A percentile compares a stretch with the other conserved stretches of the same genome.
phyloP scores from a whole-genome alignment of 1,140 invertebrate species.

The Homalodisca vitripennis region DNA sequence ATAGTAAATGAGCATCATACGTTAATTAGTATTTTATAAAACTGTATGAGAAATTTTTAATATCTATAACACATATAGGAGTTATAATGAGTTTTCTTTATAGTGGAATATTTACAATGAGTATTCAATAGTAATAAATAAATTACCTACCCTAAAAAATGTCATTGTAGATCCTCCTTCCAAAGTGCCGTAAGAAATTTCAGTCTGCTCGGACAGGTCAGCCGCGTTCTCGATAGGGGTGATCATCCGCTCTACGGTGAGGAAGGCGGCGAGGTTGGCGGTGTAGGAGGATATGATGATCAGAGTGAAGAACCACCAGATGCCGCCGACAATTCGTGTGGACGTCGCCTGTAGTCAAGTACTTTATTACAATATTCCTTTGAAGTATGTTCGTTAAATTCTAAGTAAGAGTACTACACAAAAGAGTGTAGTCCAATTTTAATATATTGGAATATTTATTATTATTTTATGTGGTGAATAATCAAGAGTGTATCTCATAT shows the following conservation, averaged over 20 bases:
- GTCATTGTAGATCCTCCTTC: conserved; percentile 95
- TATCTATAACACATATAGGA: background rate
- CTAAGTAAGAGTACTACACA: no score
- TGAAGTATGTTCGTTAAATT: no score
- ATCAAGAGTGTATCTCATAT: no score
- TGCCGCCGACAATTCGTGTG: conserved; percentile 89
- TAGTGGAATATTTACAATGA: background rate
- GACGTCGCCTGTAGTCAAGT: conserved; percentile 89
- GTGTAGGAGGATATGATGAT: conserved; percentile 99
- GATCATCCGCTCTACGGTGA: conserved; percentile 95
- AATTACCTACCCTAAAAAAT: conserved; percentile 90
- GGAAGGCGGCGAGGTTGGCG: conserved; percentile 93
- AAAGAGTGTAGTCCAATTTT: no score
- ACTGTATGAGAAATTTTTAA: no score
- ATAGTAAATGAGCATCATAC: no score
- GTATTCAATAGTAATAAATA: no score
- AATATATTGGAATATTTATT: no score
- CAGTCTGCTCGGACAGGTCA: conserved; percentile 90
- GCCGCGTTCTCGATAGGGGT: conserved; percentile 96
- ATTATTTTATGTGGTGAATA: no score
- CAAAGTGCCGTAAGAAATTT: conserved; percentile 92
- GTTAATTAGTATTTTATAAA: background rate
- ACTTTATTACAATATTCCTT: no score
- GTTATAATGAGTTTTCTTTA: background rate
- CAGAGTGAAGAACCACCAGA: conserved; percentile 99